These are phyloP conservation scores for Cephalopachus bancanus DNA, from an alignment of 2,797 vertebrate genomes.

Conservation along the genomic window DNA sequence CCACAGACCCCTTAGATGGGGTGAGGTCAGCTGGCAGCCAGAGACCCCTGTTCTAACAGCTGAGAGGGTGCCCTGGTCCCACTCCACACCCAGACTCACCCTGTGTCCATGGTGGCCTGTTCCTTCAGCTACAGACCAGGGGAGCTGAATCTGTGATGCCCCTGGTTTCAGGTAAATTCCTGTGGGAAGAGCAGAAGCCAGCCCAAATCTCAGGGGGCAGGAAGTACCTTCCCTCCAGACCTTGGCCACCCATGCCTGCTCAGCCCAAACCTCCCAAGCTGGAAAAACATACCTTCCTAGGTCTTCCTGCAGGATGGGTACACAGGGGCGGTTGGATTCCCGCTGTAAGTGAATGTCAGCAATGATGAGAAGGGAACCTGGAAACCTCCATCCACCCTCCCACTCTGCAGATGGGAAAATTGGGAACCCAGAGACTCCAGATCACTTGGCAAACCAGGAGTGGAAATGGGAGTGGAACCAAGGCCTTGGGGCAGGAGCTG, in stretches of 20 bases:
- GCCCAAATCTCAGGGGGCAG: neutral
- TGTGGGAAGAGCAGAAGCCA: neutral
- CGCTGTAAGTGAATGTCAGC: neutral
- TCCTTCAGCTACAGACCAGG: neutral
- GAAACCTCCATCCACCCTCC: neutral
- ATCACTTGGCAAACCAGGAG: neutral
- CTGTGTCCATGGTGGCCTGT: neutral
- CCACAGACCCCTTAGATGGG: neutral
- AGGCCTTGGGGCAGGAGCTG: rapidly evolving
- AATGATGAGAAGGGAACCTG: neutral
- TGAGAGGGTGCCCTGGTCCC: too few species aligned
- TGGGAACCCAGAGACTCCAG: neutral
- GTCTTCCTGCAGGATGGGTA: neutral
- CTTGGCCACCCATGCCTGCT: neutral
- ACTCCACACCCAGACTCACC: neutral
- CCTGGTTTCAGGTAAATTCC: neutral
- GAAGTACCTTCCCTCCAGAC: neutral
- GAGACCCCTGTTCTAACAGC: neutral
- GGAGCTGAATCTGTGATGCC: rapidly evolving
- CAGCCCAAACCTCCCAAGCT: neutral
- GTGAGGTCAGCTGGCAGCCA: neutral
- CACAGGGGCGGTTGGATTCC: neutral
- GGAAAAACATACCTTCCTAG: neutral
- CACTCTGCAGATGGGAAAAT: neutral
- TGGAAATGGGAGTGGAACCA: neutral